phyloP scores from a whole-genome alignment of 2,888 invertebrate species.

The Sesia bembeciformis region DNA sequence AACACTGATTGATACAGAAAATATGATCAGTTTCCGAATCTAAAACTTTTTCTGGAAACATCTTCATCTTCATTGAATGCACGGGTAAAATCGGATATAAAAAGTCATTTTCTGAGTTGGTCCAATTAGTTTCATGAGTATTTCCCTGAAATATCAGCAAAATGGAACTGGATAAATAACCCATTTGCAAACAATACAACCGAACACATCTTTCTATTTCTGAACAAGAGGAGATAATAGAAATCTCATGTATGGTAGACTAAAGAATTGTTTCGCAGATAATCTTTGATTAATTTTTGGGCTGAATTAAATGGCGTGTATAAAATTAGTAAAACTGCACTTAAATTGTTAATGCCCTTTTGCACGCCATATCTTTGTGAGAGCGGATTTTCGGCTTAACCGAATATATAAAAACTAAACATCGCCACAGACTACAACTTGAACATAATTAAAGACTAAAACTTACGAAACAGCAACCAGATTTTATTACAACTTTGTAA shows the following conservation, averaged over 20 bases:
- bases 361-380: no score
- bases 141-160: background rate
- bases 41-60: background rate
- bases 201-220: background rate
- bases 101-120: background rate
- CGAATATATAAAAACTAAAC: no score
- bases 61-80: background rate
- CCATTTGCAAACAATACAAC: background rate
- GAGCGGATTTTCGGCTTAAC: no score
- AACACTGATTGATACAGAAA: background rate
- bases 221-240: background rate
- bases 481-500: no score
- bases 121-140: background rate
- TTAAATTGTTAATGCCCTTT: no score
- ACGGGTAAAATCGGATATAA: background rate
- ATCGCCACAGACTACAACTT: no score
- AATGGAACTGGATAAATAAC: background rate
- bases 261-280: background rate
- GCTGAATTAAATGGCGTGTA: background rate
- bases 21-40: background rate
- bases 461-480: no score
- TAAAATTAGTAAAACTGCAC: no score
- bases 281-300: background rate
- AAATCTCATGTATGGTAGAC: background rate
- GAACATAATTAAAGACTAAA: no score